Evolutionary conservation across 1,140 invertebrate genomes (phyloP).

Genomic region (Ephestia elutella): DNA sequence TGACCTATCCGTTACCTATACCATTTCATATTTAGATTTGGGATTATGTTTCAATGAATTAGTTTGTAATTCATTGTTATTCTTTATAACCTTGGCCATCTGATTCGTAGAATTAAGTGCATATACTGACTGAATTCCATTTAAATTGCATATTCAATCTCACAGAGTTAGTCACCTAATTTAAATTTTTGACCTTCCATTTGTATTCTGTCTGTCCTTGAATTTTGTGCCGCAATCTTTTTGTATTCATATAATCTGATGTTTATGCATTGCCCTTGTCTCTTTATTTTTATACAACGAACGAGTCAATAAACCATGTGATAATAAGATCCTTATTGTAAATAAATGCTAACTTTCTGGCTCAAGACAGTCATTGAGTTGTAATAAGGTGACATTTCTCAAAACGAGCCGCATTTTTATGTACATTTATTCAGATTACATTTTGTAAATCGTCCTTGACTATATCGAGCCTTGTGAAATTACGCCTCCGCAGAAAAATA

Average conservation of each 20-base stretch:
- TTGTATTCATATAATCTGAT: neutral
- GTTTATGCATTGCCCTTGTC: neutral
- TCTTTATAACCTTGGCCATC: too few species aligned
- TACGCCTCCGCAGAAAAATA: constrained; percentile 34
- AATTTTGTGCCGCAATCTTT: neutral
- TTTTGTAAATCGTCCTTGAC: constrained; percentile 60
- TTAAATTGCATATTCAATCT: neutral
- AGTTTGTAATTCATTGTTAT: neutral
- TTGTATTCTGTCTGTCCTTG: neutral
- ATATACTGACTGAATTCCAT: neutral
- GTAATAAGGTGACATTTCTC: constrained; percentile 46
- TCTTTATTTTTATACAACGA: neutral
- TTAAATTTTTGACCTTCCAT: neutral
- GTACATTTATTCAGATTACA: constrained; percentile 33
- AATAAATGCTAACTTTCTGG: constrained; percentile 29
- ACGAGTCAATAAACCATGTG: constrained; percentile 18
- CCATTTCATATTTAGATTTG: neutral
- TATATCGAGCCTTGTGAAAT: constrained; percentile 48
- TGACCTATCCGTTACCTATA: neutral
- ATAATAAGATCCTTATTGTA: constrained; percentile 22
- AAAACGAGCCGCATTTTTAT: constrained; percentile 32
- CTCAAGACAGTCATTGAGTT: constrained; percentile 31
- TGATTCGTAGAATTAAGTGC: too few species aligned
- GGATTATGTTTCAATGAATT: neutral
- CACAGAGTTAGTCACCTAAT: neutral